Evolutionary conservation across 1,140 invertebrate species (phyloP).

Genomic region (Ectropis grisescens): DNA sequence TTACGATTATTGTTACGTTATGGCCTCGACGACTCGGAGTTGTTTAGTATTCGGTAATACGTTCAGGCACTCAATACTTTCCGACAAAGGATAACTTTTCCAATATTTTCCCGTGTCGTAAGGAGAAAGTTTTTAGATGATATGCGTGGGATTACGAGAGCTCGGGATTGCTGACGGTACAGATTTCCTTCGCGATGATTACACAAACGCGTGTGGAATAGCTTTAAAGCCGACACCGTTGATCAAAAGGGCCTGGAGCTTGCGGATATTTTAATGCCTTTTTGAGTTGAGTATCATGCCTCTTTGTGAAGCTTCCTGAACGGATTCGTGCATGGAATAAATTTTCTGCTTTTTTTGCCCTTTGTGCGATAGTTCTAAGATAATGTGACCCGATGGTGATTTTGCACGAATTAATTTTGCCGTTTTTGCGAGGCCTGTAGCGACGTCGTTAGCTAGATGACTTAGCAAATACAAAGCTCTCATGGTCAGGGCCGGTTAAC

Average conservation of each 20-base stretch:
- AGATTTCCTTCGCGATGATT: constrained; percentile 26
- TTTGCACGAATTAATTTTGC: background rate
- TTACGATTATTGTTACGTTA: constrained; percentile 5
- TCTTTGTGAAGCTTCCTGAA: constrained; percentile 23
- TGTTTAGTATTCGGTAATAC: too few relatives aligned
- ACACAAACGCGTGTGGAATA: constrained; percentile 29
- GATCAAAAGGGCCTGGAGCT: constrained; percentile 27
- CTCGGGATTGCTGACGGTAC: constrained; percentile 10
- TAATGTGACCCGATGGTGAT: too few relatives aligned
- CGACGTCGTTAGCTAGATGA: too few relatives aligned
- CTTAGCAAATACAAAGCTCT: too few relatives aligned
- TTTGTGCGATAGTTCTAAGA: too few relatives aligned
- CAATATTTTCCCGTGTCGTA: constrained; percentile 13
- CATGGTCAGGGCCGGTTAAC: too few relatives aligned
- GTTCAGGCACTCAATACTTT: too few relatives aligned
- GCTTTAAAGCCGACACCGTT: constrained; percentile 10
- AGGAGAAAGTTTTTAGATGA: constrained; percentile 7
- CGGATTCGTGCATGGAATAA: constrained; percentile 20
- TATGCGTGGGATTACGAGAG: constrained; percentile 5
- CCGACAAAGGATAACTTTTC: constrained; percentile 6
- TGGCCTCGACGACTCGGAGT: background rate
- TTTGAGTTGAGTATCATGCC: constrained; percentile 15
- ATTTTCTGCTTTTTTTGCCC: constrained; percentile 5
- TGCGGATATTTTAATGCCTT: constrained; percentile 30
- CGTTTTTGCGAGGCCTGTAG: background rate